phyloP scores from a whole-genome alignment of 2,888 invertebrate genomes.

The Crossocerus cetratus region DNA sequence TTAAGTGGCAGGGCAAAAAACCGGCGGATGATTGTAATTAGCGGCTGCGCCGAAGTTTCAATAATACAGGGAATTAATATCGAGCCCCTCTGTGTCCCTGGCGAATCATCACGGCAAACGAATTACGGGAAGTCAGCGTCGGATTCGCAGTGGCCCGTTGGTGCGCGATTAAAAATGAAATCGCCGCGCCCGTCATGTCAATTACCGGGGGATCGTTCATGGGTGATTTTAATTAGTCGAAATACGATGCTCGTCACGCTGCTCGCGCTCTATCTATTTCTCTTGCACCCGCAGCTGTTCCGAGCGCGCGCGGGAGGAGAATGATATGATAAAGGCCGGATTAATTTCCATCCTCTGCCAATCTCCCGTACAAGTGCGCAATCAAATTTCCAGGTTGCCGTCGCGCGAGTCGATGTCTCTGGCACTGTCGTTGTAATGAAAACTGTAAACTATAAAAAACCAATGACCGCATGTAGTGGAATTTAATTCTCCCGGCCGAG shows the following conservation, averaged over 20 bases:
- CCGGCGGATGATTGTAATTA: too few species aligned
- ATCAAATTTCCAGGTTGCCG: constrained; percentile 1
- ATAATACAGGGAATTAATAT: not conserved
- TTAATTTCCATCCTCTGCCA: constrained; percentile 32
- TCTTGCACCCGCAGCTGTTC: too few species aligned
- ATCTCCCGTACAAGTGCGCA: constrained; percentile 6
- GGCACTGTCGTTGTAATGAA: too few species aligned
- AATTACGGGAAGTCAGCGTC: constrained; percentile 19
- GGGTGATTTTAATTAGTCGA: constrained; percentile 40
- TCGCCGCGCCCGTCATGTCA: constrained; percentile 24
- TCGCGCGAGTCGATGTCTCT: too few species aligned
- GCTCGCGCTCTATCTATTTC: not conserved
- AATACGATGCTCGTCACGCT: constrained; percentile 40
- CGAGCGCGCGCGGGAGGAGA: too few species aligned
- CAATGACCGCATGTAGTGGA: too few species aligned
- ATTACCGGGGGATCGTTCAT: constrained; percentile 37
- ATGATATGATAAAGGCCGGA: constrained; percentile 12
- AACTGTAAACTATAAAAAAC: too few species aligned
- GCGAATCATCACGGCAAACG: not conserved
- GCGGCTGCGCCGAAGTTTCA: too few species aligned
- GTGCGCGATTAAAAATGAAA: constrained; percentile 37
- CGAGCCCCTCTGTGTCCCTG: not conserved
- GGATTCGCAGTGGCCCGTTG: not conserved
- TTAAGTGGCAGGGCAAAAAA: too few species aligned
- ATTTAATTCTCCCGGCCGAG: too few species aligned